Conservation (phyloP, 2,888 invertebrate genomes). For the Cheilosia soror region DNA sequence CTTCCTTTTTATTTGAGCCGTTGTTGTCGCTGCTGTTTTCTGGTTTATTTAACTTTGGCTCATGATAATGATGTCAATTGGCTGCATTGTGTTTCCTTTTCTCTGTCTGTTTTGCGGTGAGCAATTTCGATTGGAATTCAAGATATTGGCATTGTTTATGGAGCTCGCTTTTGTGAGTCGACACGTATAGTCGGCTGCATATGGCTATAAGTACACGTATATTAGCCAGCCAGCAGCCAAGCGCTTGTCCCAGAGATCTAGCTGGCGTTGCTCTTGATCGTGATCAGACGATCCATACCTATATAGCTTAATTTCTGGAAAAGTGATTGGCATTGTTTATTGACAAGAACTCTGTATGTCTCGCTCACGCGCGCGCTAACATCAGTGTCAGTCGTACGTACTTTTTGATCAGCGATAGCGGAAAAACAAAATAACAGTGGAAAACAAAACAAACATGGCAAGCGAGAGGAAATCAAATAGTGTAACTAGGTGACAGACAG, state of each 20-base stretch:
- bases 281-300: constrained; percentile 52
- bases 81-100: constrained; percentile 73
- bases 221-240: constrained; percentile 24
- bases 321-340: constrained; percentile 74
- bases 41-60: constrained; percentile 74
- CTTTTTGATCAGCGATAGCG: constrained; percentile 26
- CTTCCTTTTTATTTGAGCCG: constrained; percentile 42
- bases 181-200: constrained; percentile 38
- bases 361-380: not conserved
- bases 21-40: constrained; percentile 42
- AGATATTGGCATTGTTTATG: constrained; percentile 75
- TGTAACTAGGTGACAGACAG: constrained; percentile 34
- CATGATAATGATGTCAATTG: constrained; percentile 75
- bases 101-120: constrained; percentile 68
- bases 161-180: constrained; percentile 69
- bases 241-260: constrained; percentile 28
- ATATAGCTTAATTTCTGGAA: constrained; percentile 63
- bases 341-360: constrained; percentile 40
- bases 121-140: constrained; percentile 74
- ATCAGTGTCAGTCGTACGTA: not conserved
- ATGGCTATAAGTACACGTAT: constrained; percentile 24
- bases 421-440: constrained; percentile 49
- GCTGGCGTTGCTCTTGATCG: constrained; percentile 69
- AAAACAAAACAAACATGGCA: constrained; percentile 49
- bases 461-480: constrained; percentile 3